These are phyloP conservation scores for Aptenodytes forsteri DNA, from an alignment of 2,113 vertebrate species.

Conservation along the genomic window DNA sequence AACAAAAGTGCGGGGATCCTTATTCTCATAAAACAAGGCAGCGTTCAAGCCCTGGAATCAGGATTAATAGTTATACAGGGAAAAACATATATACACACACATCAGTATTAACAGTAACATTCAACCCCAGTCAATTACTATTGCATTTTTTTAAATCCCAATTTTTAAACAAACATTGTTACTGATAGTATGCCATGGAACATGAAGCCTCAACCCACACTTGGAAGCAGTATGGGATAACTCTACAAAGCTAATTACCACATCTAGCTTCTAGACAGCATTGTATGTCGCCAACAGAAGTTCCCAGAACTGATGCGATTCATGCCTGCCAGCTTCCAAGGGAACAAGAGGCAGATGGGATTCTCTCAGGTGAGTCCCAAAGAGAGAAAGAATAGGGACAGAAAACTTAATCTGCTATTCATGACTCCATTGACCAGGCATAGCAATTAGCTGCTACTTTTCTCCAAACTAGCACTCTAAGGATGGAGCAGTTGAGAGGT, in stretches of 20 bases:
- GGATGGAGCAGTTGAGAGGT: neutral
- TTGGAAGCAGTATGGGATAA: neutral
- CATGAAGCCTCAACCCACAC: neutral
- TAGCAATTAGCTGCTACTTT: neutral
- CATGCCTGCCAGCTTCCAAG: neutral
- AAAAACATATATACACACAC: neutral
- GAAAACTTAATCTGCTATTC: neutral
- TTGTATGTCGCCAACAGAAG: neutral
- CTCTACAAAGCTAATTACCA: neutral
- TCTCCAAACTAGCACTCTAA: neutral
- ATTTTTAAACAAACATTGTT: neutral
- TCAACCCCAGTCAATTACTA: neutral
- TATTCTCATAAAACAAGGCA: conserved; percentile 94
- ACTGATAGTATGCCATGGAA: neutral
- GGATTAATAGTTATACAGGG: conserved; percentile 1
- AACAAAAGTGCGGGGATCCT: conserved; percentile 95
- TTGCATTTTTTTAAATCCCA: neutral
- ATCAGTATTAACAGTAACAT: neutral
- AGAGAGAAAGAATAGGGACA: neutral
- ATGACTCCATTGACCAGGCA: neutral
- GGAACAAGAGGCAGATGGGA: neutral
- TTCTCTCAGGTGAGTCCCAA: neutral
- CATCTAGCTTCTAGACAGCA: neutral
- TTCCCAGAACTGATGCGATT: neutral
- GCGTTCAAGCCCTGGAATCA: conserved; percentile 90